These are phyloP conservation scores for Urophycis tenuis DNA, from an alignment of 2,797 vertebrate species.

Conservation along the genomic window DNA sequence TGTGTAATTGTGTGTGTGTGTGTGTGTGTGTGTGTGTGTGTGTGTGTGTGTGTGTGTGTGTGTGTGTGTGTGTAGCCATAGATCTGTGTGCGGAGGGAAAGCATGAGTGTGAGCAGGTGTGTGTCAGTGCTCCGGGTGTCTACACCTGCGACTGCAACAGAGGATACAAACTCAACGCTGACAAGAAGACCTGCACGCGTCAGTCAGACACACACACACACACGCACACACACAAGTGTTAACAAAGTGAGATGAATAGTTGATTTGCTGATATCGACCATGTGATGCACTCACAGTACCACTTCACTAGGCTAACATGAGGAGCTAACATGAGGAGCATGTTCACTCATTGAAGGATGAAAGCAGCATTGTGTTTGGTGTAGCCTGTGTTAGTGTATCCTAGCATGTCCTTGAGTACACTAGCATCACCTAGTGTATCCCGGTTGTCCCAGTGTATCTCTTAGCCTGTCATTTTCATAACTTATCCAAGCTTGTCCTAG, in stretches of 20 bases:
- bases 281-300: too few species aligned
- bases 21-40: conserved; percentile 18
- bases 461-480: too few species aligned
- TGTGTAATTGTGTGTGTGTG: neutral
- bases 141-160: conserved; percentile 74
- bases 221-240: conserved; percentile 10
- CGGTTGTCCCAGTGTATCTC: too few species aligned
- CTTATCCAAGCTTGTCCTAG: neutral
- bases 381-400: neutral
- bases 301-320: too few species aligned
- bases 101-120: conserved; percentile 83
- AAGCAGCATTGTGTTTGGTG: neutral
- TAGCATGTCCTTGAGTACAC: neutral
- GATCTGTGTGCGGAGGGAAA: conserved; percentile 77
- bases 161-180: conserved; percentile 78
- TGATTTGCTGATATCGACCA: too few species aligned
- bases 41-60: conserved; percentile 21
- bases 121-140: conserved; percentile 68
- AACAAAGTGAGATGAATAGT: too few species aligned
- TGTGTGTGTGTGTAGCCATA: conserved; percentile 62
- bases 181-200: conserved; percentile 72
- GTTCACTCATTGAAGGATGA: too few species aligned
- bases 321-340: too few species aligned
- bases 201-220: conserved; percentile 54
- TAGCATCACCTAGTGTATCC: neutral